Percentiles rank a stretch among this genome's conserved stretches.
Conservation (phyloP, 2,113 vertebrate genomes). For the Miniopterus natalensis region DNA sequence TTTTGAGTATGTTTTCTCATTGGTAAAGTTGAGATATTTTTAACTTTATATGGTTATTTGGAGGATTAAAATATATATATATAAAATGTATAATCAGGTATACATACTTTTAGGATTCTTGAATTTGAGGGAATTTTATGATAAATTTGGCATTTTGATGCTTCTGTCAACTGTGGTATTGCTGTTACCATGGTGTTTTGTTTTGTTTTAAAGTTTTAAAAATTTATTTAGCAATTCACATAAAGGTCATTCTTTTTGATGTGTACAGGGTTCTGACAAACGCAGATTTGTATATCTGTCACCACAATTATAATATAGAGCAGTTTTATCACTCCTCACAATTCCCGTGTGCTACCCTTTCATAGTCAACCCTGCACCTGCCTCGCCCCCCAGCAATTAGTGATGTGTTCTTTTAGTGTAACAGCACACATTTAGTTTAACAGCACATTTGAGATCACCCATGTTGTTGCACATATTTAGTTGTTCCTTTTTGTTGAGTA, state of each 20-base stretch:
- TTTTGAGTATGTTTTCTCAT: background rate
- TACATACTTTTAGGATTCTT: background rate
- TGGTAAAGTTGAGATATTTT: constrained; percentile 7
- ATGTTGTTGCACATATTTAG: background rate
- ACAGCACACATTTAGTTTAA: background rate
- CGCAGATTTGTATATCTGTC: background rate
- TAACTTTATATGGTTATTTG: constrained; percentile 11
- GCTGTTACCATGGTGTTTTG: background rate
- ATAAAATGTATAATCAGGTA: background rate
- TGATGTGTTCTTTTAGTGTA: background rate
- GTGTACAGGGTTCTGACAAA: background rate
- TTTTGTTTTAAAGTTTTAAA: background rate
- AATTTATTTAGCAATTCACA: background rate
- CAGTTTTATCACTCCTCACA: background rate
- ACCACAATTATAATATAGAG: background rate
- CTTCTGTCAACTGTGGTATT: background rate
- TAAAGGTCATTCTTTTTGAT: constrained; percentile 4
- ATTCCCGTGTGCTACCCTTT: background rate
- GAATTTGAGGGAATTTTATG: background rate
- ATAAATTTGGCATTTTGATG: constrained; percentile 2
- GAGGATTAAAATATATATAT: background rate
- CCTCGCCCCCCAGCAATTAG: background rate
- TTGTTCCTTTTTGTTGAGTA: constrained; percentile 14
- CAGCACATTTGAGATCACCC: background rate
- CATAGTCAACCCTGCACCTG: background rate